A percentile compares a stretch with the other conserved stretches of the same genome.
phyloP scores from a whole-genome alignment of 2,888 invertebrate species.

The Eustalomyia histrio region DNA sequence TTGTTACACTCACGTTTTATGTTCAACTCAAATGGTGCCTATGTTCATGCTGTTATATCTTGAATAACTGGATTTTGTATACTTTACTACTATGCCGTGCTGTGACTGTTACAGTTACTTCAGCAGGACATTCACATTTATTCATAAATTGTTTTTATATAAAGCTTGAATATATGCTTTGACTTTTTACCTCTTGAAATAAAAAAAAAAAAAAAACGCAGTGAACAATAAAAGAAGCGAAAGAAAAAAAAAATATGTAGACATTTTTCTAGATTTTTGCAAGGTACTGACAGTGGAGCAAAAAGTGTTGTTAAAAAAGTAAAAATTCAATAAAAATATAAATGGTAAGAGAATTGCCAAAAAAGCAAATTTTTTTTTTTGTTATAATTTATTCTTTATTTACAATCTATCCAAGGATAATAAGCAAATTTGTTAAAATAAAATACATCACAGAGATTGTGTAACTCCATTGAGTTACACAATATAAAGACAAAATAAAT shows the following conservation, averaged over 20 bases:
- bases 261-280: conserved; percentile 12
- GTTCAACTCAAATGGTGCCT: conserved; percentile 38
- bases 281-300: not conserved
- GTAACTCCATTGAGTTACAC: too few relatives aligned
- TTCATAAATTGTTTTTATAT: conserved; percentile 46
- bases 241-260: conserved; percentile 16
- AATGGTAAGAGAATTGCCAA: too few relatives aligned
- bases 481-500: too few relatives aligned
- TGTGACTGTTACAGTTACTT: conserved; percentile 4
- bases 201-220: conserved; percentile 6
- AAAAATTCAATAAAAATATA: too few relatives aligned
- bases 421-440: too few relatives aligned
- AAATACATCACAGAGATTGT: too few relatives aligned
- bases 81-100: conserved; percentile 23
- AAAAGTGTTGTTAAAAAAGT: not conserved
- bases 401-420: too few relatives aligned
- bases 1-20: conserved; percentile 65
- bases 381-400: too few relatives aligned
- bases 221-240: not conserved
- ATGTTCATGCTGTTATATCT: not conserved
- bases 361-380: too few relatives aligned
- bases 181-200: conserved; percentile 39
- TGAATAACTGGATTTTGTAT: not conserved
- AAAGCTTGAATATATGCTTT: conserved; percentile 17
- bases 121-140: conserved; percentile 49